These are phyloP conservation scores for Ochlodes sylvanus DNA, from an alignment of 2,888 invertebrate genomes.

Conservation along the genomic window DNA sequence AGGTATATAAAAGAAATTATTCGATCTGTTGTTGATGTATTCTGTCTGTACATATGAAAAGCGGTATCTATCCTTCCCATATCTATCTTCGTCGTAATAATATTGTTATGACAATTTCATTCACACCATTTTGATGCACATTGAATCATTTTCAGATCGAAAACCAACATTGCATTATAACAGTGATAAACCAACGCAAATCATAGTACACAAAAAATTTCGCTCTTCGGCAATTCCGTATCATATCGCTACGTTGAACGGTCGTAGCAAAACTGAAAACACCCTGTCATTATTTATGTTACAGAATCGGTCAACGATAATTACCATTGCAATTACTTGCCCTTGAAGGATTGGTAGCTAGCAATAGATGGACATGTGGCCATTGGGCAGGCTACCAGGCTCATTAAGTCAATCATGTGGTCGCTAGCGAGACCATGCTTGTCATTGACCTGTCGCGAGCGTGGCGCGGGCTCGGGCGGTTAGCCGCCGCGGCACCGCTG, in stretches of 20 bases:
- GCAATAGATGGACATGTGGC: conserved; percentile 5
- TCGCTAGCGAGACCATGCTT: conserved; percentile 37
- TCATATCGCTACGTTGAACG: not conserved
- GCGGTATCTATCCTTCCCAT: not conserved
- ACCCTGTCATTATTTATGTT: too few relatives aligned
- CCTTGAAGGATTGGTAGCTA: not conserved
- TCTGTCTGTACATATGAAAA: not conserved
- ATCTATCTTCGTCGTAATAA: not conserved
- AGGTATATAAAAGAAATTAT: not conserved
- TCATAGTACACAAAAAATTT: not conserved
- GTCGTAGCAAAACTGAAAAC: not conserved
- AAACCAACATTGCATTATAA: not conserved
- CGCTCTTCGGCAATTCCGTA: not conserved
- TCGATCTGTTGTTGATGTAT: not conserved
- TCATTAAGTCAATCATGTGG: conserved; percentile 32
- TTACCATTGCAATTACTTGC: not conserved
- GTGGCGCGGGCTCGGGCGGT: conserved; percentile 63
- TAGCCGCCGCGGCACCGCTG: conserved; percentile 69
- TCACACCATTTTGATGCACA: not conserved
- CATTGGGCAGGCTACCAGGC: conserved; percentile 20
- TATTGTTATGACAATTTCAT: not conserved
- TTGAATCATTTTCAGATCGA: not conserved
- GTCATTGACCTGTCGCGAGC: conserved; percentile 58
- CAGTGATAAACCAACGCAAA: not conserved
- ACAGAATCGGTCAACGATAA: too few relatives aligned